Evolutionary conservation across 92 coral and sea anemone genomes (phyloP).

Genomic region (Actinernus sp.): DNA sequence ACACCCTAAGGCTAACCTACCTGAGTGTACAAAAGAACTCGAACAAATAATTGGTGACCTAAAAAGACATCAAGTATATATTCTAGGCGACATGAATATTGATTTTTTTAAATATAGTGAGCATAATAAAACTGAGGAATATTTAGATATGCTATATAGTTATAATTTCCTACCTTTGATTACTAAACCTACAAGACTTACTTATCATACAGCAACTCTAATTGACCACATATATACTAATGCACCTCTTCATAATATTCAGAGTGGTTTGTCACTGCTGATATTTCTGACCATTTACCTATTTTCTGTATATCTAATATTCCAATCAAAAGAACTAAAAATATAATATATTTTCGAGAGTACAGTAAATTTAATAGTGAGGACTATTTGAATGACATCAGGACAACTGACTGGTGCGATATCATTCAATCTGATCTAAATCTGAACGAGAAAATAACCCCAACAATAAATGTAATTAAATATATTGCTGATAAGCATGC

Average conservation of each 20-base stretch:
- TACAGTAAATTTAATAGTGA: conserved; percentile 5
- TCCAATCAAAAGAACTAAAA: not conserved
- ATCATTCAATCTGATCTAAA: not conserved
- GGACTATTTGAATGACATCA: not conserved
- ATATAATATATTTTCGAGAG: conserved; percentile 12
- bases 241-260: not conserved
- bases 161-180: conserved; percentile 24
- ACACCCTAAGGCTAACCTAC: conserved; percentile 15
- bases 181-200: conserved; percentile 18
- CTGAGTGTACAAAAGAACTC: not conserved
- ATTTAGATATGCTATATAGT: too few species aligned
- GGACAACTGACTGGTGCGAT: not conserved
- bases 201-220: not conserved
- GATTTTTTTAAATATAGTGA: too few species aligned
- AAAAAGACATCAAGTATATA: conserved; percentile 3
- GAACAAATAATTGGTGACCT: conserved; percentile 10
- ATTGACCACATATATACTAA: conserved; percentile 14
- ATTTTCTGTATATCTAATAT: conserved; percentile 13
- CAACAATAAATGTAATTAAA: not conserved
- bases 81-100: conserved; percentile 33
- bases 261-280: conserved; percentile 11
- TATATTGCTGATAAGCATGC: conserved; percentile 32
- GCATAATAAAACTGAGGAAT: too few species aligned
- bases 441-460: not conserved
- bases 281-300: conserved; percentile 32